Conservation (phyloP, 2,888 invertebrate genomes). For the Helobdella robusta region DNA sequence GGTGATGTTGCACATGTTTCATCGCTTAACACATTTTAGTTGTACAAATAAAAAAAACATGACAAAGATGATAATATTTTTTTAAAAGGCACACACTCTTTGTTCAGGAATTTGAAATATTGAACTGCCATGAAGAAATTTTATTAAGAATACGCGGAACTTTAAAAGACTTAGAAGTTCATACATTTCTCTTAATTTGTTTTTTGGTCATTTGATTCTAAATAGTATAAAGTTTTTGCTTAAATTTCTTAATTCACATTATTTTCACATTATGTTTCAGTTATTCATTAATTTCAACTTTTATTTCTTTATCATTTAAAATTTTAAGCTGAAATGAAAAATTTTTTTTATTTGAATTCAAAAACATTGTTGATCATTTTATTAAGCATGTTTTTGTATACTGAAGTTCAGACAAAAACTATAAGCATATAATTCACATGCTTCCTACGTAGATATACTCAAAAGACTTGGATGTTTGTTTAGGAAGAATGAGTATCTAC, state of each 20-base stretch:
- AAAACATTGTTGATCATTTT: neutral
- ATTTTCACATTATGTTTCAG: too few species aligned
- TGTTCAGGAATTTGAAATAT: conserved; percentile 34
- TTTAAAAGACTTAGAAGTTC: conserved; percentile 33
- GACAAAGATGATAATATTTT: neutral
- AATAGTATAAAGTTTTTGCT: neutral
- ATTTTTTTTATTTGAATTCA: too few species aligned
- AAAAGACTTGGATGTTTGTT: conserved; percentile 30
- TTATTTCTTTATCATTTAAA: neutral
- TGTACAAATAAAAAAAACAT: neutral
- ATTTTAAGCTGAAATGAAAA: neutral
- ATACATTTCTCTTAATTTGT: too few species aligned
- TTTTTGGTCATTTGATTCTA: neutral
- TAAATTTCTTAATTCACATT: neutral
- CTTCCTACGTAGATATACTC: conserved; percentile 21
- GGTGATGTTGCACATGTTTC: neutral
- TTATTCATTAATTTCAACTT: too few species aligned
- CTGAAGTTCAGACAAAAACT: too few species aligned
- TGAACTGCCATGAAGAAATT: conserved; percentile 30
- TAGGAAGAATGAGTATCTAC: conserved; percentile 34
- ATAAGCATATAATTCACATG: too few species aligned
- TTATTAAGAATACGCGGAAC: conserved; percentile 32
- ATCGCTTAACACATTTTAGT: conserved; percentile 7
- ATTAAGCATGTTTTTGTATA: neutral
- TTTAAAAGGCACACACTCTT: conserved; percentile 30